These are phyloP conservation scores for Sternarchorhynchus goeldii DNA, from an alignment of 2,797 vertebrate species.

Conservation along the genomic window DNA sequence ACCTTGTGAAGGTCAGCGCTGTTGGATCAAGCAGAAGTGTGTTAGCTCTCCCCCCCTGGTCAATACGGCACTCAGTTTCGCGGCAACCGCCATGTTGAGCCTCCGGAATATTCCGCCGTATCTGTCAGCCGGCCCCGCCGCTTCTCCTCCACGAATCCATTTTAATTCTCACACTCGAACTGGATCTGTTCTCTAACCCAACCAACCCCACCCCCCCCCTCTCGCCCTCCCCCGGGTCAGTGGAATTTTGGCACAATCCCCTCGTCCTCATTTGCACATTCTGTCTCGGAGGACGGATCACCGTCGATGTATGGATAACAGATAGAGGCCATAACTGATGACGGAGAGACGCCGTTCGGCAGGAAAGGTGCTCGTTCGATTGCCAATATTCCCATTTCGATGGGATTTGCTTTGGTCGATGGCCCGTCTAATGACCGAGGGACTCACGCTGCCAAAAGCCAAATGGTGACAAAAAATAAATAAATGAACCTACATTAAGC, in stretches of 20 bases:
- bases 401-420: conserved; percentile 71
- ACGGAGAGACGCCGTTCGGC: conserved; percentile 53
- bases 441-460: conserved; percentile 68
- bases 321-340: conserved; percentile 38
- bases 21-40: conserved; percentile 13
- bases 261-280: conserved; percentile 59
- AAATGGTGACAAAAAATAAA: conserved; percentile 64
- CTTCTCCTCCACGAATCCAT: conserved; percentile 46
- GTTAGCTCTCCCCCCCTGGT: conserved; percentile 22
- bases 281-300: conserved; percentile 46
- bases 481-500: conserved; percentile 71
- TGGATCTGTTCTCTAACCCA: conserved; percentile 44
- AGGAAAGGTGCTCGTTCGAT: conserved; percentile 49
- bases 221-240: conserved; percentile 21
- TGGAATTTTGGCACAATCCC: conserved; percentile 35
- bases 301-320: conserved; percentile 60
- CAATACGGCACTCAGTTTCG: neutral
- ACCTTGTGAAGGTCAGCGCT: conserved; percentile 11
- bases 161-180: conserved; percentile 54
- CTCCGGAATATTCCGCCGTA: neutral
- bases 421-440: conserved; percentile 70
- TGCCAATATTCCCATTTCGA: conserved; percentile 77
- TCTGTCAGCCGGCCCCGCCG: conserved; percentile 1
- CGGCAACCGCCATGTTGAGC: neutral
- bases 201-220: too few relatives aligned